Evolutionary conservation across 2,888 invertebrate genomes (phyloP), one percentile per base, ranked within the genome.

Genomic region (Candidula unifasciata): DNA sequence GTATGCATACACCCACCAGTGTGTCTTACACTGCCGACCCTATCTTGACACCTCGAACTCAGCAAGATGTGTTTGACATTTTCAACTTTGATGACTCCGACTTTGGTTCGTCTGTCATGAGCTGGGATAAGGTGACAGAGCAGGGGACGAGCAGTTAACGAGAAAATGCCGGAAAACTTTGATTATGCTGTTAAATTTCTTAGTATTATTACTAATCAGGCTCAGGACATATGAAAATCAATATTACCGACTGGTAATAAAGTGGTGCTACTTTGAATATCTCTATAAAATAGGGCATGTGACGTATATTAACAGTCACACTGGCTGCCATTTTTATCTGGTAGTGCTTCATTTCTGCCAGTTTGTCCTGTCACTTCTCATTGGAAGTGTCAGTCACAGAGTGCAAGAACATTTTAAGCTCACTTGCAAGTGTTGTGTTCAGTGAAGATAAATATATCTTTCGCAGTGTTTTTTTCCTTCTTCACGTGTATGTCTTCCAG

Each of bases 21-120:
- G 24, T 37, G 33, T 33, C 73, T 0, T 76, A 66, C 88, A 96
- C 96, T 92, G 96, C 96, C 92, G 96, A 97, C 94, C 96, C 96
- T 78, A 94, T 97, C 90, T 94, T 97, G 89, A 96, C 96, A 80
- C 96, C 96, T 85, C 91, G 90, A 79, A 95, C 95, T 88, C 95
- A 96, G 85, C 95, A 96, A 85, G 95, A 96, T 90, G 96, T 96
- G 37, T 95, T 95, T 89, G 96, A 96, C 93, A 94, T 96, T 85
- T 95, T 96, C 92, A 95, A 95, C 90, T 95, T 96, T 92, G 96
- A 96, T 86, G 96, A 96, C 88, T 94, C 95, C 68, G 95, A 96
- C 69, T 96, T 96, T 86, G 88, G 92, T 88, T 95, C 95, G 89
- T 86, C 87, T 86, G 95, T 96, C 90, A 90, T 94, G 60, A 90